Evolutionary conservation across 2,888 invertebrate genomes (phyloP).

Genomic region (Stegana nigrithorax): DNA sequence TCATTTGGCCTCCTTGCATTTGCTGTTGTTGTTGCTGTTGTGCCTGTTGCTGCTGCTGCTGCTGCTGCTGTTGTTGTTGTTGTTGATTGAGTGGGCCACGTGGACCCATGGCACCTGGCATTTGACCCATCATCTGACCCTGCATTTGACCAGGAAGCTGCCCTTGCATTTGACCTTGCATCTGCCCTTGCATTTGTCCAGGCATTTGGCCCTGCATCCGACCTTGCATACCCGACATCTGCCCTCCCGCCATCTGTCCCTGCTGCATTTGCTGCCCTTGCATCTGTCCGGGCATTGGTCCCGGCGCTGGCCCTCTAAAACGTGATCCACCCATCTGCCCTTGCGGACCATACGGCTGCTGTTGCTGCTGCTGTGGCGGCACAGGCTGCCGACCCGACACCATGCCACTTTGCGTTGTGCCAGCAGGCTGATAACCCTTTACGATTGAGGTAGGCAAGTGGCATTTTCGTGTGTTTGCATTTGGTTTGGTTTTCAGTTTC

Average conservation of each 20-base stretch:
- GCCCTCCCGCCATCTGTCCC: no score
- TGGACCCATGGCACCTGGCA: constrained; percentile 63
- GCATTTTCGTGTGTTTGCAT: background rate
- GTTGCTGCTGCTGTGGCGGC: constrained; percentile 71
- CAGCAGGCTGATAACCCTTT: constrained; percentile 64
- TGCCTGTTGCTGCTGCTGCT: constrained; percentile 65
- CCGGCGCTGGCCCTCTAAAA: constrained; percentile 59
- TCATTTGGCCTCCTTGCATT: constrained; percentile 71
- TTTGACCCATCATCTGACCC: constrained; percentile 38
- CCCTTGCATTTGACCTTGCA: constrained; percentile 38
- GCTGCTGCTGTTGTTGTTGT: constrained; percentile 68
- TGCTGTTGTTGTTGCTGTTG: constrained; percentile 68
- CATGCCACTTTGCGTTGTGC: constrained; percentile 55
- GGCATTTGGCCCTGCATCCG: constrained; percentile 35
- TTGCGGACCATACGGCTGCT: constrained; percentile 67
- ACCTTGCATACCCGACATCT: no score
- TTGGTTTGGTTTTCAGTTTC: constrained; percentile 4
- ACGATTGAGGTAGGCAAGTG: background rate
- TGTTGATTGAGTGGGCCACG: constrained; percentile 77
- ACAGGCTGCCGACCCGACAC: constrained; percentile 58
- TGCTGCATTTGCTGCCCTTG: constrained; percentile 52
- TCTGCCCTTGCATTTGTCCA: constrained; percentile 72
- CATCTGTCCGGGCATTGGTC: constrained; percentile 44
- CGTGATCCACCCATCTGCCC: constrained; percentile 61
- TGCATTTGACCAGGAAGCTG: constrained; percentile 72